Evolutionary conservation across 2,888 invertebrate genomes (phyloP), one percentile per base, ranked within the genome.

Genomic region (Heliconius erato): DNA sequence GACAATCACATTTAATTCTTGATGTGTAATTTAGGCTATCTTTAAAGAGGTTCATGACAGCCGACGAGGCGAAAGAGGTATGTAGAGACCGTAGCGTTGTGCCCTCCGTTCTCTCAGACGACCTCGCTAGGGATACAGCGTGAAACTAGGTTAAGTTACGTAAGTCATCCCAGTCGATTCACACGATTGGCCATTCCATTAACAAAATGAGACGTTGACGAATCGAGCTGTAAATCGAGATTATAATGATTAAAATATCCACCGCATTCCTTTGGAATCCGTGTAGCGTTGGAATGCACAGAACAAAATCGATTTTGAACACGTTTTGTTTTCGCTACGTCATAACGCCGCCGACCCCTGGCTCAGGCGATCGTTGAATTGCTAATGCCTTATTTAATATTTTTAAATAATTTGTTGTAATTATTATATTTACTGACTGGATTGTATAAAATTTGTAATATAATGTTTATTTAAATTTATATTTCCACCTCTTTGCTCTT

Each of bases 301-400:
- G 93, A 92, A 93, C 92, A 89, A 93, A 92, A 94, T 94, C 94
- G 92, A 93, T 94, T 93, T 91, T 63, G 89, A 93, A 95, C 95
- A 92, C 86, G 95, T 95, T 95, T 95, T 93, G 93, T 94, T 95
- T 95, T 94, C 93, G 95, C 95, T 93, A 95, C 94, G 95, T 96
- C 95, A 95, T 94, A 94, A 93, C 93, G 93, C 90, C 90, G 88
- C 89, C 90, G 91, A 89, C 91, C 89, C 89, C 89, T 88, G 26
- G 59, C 44, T 44, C 19, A 44, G 44, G 14, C 44, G 65, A 78
- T 65, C 44, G 28, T 49, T 44, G 78, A 49, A 78, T 78, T 44
- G 78, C 67, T 78, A 78, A 78, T 78, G 67, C 23, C 19, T 35
- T 67, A 19, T 78, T 78, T 28, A 44, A 40, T 67, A 67, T 40